Conservation (phyloP, 2,888 invertebrate genomes). For the Calephelis perditalis region DNA sequence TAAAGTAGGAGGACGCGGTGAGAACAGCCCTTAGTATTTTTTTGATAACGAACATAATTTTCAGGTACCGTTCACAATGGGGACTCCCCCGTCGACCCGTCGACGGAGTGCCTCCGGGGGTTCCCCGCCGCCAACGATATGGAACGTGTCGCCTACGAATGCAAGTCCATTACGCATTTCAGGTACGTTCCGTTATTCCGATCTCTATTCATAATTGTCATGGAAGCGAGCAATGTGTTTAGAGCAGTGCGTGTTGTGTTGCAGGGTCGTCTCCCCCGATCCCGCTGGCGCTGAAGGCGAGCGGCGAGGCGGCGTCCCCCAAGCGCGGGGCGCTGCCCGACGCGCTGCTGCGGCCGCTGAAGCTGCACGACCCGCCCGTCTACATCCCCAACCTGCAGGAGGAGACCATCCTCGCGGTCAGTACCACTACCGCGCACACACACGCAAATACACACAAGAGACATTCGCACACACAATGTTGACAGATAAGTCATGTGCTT, state of each 20-base stretch:
- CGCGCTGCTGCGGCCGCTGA: constrained; percentile 68
- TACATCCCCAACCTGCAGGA: constrained; percentile 95
- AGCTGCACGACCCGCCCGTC: constrained; percentile 78
- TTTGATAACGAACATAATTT: background rate
- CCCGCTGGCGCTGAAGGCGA: constrained; percentile 67
- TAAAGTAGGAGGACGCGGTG: too few species aligned
- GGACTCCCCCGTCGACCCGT: constrained; percentile 87
- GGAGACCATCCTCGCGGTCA: constrained; percentile 94
- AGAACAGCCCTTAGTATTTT: background rate
- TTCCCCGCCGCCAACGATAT: constrained; percentile 85
- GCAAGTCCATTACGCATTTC: constrained; percentile 85
- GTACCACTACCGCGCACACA: constrained; percentile 26
- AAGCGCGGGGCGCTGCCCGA: constrained; percentile 70
- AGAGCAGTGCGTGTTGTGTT: background rate
- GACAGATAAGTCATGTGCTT: too few species aligned
- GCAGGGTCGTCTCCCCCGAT: constrained; percentile 62
- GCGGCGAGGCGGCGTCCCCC: constrained; percentile 81
- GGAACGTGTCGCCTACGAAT: constrained; percentile 90
- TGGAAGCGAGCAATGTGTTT: too few species aligned
- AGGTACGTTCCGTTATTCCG: constrained; percentile 43
- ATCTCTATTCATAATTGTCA: too few species aligned
- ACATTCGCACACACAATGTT: too few species aligned
- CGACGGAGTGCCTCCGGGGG: constrained; percentile 83
- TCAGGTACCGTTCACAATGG: constrained; percentile 88
- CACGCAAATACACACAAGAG: background rate